Conservation (phyloP, 1,140 invertebrate genomes). For the Tribolium madens region DNA sequence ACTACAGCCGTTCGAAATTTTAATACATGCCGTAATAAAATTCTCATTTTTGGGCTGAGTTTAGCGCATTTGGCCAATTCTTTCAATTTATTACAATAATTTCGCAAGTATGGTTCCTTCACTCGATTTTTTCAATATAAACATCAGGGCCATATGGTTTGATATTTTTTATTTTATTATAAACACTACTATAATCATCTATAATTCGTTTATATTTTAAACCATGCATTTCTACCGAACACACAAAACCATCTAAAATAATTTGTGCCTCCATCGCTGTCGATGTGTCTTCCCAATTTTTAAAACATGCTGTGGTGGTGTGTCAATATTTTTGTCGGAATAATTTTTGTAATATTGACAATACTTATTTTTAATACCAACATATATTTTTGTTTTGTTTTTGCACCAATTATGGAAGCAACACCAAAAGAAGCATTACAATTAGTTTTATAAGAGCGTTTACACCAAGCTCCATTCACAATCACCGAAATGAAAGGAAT, state of each 20-base stretch:
- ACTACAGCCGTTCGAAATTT: no score
- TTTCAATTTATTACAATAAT: no score
- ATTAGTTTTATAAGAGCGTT: slow-evolving; percentile 55
- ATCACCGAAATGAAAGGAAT: slow-evolving; percentile 56
- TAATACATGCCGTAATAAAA: neutral
- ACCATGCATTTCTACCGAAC: no score
- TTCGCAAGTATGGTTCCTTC: slow-evolving; percentile 52
- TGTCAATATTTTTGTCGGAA: no score
- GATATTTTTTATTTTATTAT: slow-evolving; percentile 49
- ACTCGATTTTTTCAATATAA: slow-evolving; percentile 58
- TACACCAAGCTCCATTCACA: slow-evolving; percentile 55
- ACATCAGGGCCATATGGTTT: slow-evolving; percentile 54
- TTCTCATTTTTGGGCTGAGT: slow-evolving; percentile 13
- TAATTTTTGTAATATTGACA: no score
- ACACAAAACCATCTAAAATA: no score
- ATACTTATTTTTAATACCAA: no score
- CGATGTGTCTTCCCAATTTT: no score
- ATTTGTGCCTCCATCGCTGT: no score
- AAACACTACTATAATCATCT: slow-evolving; percentile 64
- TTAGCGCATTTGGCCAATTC: no score
- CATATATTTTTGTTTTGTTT: slow-evolving; percentile 59
- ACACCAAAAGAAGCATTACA: slow-evolving; percentile 58
- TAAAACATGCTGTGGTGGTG: no score
- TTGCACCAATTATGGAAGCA: slow-evolving; percentile 58
- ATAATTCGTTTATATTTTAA: no score